Evolutionary conservation across 1,140 invertebrate genomes (phyloP).

Genomic region (Papilio xuthus): DNA sequence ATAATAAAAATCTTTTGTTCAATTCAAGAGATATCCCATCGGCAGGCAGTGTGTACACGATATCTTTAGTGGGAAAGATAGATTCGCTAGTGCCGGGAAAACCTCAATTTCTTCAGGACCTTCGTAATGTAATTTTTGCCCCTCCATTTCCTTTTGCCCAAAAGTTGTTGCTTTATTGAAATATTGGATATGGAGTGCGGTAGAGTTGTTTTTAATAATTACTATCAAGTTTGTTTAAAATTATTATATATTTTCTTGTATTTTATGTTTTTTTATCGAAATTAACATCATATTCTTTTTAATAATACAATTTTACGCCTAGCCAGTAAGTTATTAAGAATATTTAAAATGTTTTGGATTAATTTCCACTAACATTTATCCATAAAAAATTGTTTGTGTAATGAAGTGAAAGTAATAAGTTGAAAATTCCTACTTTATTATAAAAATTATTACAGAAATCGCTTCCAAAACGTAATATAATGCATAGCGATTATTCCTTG

Average conservation of each 20-base stretch:
- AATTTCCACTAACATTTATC: not conserved
- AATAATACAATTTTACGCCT: too few relatives aligned
- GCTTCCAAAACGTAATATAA: not conserved
- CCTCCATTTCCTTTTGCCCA: slow-evolving; percentile 71
- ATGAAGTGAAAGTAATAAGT: not conserved
- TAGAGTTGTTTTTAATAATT: slow-evolving; percentile 71
- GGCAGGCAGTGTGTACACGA: slow-evolving; percentile 52
- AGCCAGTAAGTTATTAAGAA: too few relatives aligned
- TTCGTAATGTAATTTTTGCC: slow-evolving; percentile 78
- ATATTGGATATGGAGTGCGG: slow-evolving; percentile 76
- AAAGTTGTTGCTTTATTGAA: slow-evolving; percentile 73
- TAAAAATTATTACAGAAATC: not conserved
- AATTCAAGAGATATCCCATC: slow-evolving; percentile 42
- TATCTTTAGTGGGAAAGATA: slow-evolving; percentile 53
- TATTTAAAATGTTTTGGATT: not conserved
- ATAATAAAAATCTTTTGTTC: slow-evolving; percentile 42
- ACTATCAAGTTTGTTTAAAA: too few relatives aligned
- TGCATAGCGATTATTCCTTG: not conserved
- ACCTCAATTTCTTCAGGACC: slow-evolving; percentile 70
- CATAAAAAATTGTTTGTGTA: too few relatives aligned
- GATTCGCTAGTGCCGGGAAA: slow-evolving; percentile 55
- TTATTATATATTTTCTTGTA: too few relatives aligned
- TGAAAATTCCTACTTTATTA: not conserved
- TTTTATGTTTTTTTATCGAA: too few relatives aligned
- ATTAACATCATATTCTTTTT: too few relatives aligned